Conservation (phyloP, 2,113 vertebrate species). For the Bos indicus region DNA sequence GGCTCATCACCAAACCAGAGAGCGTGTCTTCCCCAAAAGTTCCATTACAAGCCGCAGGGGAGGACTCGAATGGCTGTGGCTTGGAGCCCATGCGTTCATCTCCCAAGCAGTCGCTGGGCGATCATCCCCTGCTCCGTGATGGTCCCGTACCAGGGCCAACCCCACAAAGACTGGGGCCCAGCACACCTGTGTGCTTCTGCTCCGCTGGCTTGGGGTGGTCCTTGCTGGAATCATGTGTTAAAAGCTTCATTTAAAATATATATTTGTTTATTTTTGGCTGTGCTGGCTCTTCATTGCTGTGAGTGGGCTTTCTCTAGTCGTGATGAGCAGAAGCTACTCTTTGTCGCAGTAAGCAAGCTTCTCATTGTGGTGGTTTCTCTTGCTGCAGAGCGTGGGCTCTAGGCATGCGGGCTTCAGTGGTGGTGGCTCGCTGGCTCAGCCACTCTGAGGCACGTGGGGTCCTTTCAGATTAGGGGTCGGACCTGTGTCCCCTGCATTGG, state of each 20-base stretch:
- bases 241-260: neutral
- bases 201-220: accelerated
- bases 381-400: neutral
- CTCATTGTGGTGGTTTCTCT: neutral
- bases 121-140: neutral
- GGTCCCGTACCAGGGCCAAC: neutral
- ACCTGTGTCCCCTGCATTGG: neutral
- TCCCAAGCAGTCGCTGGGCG: neutral
- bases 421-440: neutral
- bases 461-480: neutral
- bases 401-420: neutral
- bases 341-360: neutral
- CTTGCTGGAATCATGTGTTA: neutral
- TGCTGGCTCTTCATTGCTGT: neutral
- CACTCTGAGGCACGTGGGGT: neutral
- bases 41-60: neutral
- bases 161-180: neutral
- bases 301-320: neutral
- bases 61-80: neutral
- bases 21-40: neutral
- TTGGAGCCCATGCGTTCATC: neutral
- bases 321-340: accelerated
- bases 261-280: neutral
- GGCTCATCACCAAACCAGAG: no score
- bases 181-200: neutral